Evolutionary conservation across 2,888 invertebrate species (phyloP), one percentile per base, ranked within the genome.

Genomic region (Digitonthophagus gazella): DNA sequence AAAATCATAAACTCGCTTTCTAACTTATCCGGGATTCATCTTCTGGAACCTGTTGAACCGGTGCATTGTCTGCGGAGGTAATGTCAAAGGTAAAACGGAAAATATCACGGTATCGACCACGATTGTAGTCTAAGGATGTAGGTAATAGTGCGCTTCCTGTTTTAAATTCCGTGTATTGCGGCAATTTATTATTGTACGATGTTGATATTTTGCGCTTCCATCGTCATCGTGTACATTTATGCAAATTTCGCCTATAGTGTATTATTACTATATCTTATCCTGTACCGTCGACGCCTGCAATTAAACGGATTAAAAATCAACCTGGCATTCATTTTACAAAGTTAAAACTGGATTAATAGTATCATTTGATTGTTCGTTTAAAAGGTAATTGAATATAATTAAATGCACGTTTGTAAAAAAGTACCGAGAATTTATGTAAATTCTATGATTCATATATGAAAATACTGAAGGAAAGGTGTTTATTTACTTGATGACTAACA

Each of bases 101-200:
- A 69, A 69, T 58, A 64, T 56, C 54, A 15, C 22, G 16, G 64
- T 56, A 57, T 54, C 64, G 57, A 57, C 63, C 55, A 58, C 57
- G 22, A 66, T 28, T 15, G 15, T n/a, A 66, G 65, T 54, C 67
- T 70, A 68, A 69, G 70, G 70, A 72, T 72, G 71, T 72, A 69
- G 67, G 44, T 69, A 73, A 72, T 71, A 64, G 65, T 64, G 20
- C 56, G 70, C 68, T 72, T 74, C 72, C 73, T 74, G 72, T 69
- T 67, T 68, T 66, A 67, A 71, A 69, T 74, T 73, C 73, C 69
- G 66, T 65, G 69, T 69, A 72, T 69, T 56, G 55, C 65, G 65
- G 65, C 19, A 19, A 61, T 61, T 61, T 61, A 16, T 61, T 61
- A 18, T 19, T 15, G 58, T 22, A 22, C 22, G 22, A 22, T 22